These are phyloP conservation scores for Ceramica pisi DNA, from an alignment of 2,888 invertebrate species.

Conservation along the genomic window DNA sequence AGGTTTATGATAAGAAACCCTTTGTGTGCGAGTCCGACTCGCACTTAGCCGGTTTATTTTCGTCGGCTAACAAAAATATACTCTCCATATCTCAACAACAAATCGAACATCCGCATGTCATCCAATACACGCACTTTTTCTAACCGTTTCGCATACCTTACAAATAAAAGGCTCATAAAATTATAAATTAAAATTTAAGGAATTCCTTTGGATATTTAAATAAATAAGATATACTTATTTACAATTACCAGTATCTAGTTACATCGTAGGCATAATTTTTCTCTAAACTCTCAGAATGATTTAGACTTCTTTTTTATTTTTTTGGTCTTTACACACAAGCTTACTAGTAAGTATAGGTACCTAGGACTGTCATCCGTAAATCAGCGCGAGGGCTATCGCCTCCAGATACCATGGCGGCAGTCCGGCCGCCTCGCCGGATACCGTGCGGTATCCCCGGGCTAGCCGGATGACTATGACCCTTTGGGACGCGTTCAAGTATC, in stretches of 20 bases:
- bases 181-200: conserved; percentile 37
- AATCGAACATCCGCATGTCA: conserved; percentile 32
- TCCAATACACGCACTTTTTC: conserved; percentile 33
- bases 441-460: too few relatives aligned
- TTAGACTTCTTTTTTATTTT: neutral
- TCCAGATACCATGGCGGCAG: too few relatives aligned
- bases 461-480: too few relatives aligned
- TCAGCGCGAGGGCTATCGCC: too few relatives aligned
- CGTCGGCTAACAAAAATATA: neutral
- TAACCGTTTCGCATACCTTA: conserved; percentile 38
- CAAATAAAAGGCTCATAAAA: conserved; percentile 37
- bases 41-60: too few relatives aligned
- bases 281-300: neutral
- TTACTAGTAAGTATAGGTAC: too few relatives aligned
- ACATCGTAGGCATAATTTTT: conserved; percentile 11
- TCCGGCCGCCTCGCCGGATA: too few relatives aligned
- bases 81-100: neutral
- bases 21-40: too few relatives aligned
- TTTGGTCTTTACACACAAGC: neutral
- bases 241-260: conserved; percentile 1
- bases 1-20: too few relatives aligned
- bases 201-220: conserved; percentile 37
- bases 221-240: conserved; percentile 14
- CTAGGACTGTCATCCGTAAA: too few relatives aligned
- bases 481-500: too few relatives aligned